Conservation (phyloP, 2,113 vertebrate genomes). For the Cyanoderma ruficeps region DNA sequence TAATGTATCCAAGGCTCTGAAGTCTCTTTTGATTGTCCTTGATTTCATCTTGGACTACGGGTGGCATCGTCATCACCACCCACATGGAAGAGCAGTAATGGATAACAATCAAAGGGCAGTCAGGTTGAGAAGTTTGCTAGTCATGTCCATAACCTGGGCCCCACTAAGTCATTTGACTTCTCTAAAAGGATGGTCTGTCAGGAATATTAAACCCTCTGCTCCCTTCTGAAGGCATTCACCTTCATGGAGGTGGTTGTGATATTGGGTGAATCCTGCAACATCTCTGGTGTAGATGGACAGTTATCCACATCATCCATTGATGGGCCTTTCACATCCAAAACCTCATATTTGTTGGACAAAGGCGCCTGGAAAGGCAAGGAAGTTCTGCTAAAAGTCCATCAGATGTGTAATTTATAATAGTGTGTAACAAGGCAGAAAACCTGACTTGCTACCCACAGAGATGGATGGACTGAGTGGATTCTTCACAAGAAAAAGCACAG, state of each 20-base stretch:
- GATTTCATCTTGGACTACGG: background rate
- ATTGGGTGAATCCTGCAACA: fast-evolving
- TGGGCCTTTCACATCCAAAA: background rate
- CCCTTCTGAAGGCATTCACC: background rate
- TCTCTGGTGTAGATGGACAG: background rate
- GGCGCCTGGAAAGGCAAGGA: background rate
- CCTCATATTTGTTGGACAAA: background rate
- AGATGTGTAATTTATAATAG: background rate
- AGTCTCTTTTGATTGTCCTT: background rate
- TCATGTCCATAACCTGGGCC: no score
- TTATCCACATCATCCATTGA: background rate
- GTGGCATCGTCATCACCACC: background rate
- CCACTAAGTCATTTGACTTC: background rate
- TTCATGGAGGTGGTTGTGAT: background rate
- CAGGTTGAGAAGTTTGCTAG: background rate
- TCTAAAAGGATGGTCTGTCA: background rate
- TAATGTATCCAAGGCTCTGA: background rate
- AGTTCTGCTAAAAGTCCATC: background rate
- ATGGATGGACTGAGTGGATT: background rate
- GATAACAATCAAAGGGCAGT: background rate
- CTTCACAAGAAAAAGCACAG: background rate
- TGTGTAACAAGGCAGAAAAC: background rate
- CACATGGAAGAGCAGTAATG: background rate
- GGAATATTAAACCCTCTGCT: background rate
- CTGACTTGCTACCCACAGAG: background rate